These are phyloP conservation scores for Pungitius pungitius DNA, from an alignment of 2,113 vertebrate genomes.

Conservation along the genomic window DNA sequence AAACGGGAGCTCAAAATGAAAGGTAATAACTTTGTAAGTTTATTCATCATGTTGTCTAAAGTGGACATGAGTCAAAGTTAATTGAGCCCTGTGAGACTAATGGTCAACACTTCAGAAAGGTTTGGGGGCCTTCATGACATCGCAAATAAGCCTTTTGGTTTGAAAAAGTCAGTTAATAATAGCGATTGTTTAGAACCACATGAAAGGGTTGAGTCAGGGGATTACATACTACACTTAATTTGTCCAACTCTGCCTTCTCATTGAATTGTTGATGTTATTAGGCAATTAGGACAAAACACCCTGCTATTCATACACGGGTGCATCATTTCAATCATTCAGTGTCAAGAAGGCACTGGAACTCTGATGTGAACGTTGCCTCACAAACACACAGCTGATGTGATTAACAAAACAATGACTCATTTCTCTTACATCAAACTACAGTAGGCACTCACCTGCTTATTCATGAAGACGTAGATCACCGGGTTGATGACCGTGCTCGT, in stretches of 20 bases:
- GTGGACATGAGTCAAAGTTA: slow-evolving; percentile 12
- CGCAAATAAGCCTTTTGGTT: not conserved
- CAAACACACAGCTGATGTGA: not conserved
- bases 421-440: slow-evolving; percentile 17
- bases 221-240: slow-evolving; percentile 14
- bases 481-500: slow-evolving; percentile 84
- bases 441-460: slow-evolving; percentile 80
- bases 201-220: not conserved
- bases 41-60: slow-evolving; percentile 34
- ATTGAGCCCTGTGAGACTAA: slow-evolving; percentile 31
- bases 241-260: not conserved
- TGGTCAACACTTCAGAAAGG: slow-evolving; percentile 3
- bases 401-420: slow-evolving; percentile 24
- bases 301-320: slow-evolving; percentile 3
- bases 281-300: not conserved
- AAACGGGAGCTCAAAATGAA: not conserved
- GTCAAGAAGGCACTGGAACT: slow-evolving; percentile 9
- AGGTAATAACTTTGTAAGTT: slow-evolving; percentile 3
- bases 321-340: slow-evolving; percentile 20
- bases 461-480: slow-evolving; percentile 84
- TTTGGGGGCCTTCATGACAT: not conserved
- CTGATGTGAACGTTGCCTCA: slow-evolving; percentile 13
- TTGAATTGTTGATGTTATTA: not conserved
- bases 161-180: not conserved
- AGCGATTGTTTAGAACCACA: not conserved